Percentiles rank a stretch among this genome's conserved stretches.
phyloP scores from a whole-genome alignment of 2,113 vertebrate genomes.

The Lepus europaeus region DNA sequence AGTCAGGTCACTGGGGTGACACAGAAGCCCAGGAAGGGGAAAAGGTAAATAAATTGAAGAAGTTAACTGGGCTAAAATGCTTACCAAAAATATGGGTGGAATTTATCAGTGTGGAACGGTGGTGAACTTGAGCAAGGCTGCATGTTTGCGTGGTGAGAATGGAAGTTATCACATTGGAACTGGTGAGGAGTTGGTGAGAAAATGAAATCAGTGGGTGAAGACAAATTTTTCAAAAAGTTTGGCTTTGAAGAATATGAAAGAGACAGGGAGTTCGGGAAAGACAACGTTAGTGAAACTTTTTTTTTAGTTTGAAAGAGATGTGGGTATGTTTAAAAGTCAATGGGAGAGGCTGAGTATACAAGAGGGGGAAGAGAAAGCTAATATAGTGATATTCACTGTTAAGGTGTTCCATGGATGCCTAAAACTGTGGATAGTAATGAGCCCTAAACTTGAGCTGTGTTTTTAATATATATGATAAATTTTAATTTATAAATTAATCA shows the following conservation, averaged over 20 bases:
- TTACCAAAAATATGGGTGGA: background rate
- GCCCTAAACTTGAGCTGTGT: too few species aligned
- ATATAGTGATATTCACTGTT: too few species aligned
- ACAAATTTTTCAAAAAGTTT: background rate
- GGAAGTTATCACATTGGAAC: background rate
- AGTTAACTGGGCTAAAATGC: background rate
- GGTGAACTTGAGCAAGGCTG: background rate
- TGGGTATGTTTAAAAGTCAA: background rate
- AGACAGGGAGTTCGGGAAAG: background rate
- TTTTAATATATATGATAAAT: too few species aligned
- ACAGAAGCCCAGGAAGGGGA: background rate
- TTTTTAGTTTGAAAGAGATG: background rate
- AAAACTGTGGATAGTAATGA: too few species aligned
- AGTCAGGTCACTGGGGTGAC: background rate
- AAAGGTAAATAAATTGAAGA: background rate
- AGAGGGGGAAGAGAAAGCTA: background rate
- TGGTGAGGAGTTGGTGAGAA: background rate
- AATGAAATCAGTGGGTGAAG: slow-evolving; percentile 12
- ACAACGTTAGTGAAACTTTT: background rate
- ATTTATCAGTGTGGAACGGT: background rate
- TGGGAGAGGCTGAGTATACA: background rate
- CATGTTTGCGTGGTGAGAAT: background rate
- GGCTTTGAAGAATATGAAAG: background rate
- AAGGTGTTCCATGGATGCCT: too few species aligned
- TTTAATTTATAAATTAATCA: too few species aligned